phyloP scores from a whole-genome alignment of 2,797 vertebrate genomes.

The Jordanella pulchra region DNA sequence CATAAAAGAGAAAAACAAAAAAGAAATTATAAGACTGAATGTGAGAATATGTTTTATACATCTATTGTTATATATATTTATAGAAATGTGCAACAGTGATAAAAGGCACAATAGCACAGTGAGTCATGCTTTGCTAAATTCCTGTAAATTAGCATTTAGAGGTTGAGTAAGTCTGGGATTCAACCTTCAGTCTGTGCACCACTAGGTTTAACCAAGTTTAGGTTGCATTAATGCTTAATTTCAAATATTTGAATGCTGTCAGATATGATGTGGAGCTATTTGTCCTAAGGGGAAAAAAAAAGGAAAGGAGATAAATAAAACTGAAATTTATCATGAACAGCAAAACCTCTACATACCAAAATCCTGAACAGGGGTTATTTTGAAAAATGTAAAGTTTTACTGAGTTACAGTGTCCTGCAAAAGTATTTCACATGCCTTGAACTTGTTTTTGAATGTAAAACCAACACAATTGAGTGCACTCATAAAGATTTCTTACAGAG shows the following conservation, averaged over 20 bases:
- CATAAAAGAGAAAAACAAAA: conserved; percentile 50
- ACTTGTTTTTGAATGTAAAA: neutral
- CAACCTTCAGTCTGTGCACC: conserved; percentile 42
- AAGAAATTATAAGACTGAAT: conserved; percentile 64
- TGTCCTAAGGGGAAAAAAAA: conserved; percentile 30
- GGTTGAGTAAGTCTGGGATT: conserved; percentile 46
- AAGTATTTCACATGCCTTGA: neutral
- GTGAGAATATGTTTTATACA: conserved; percentile 57
- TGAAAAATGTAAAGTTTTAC: neutral
- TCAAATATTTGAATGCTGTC: conserved; percentile 19
- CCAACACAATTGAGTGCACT: neutral
- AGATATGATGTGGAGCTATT: conserved; percentile 27
- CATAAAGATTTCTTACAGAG: neutral
- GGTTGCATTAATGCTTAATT: conserved; percentile 33
- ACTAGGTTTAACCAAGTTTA: conserved; percentile 28
- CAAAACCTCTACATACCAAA: too few species aligned
- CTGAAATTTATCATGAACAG: neutral
- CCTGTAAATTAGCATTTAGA: conserved; percentile 61
- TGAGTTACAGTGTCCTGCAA: neutral
- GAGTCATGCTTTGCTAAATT: conserved; percentile 74
- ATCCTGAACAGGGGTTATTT: neutral
- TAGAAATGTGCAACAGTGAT: conserved; percentile 76
- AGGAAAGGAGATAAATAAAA: conserved; percentile 2
- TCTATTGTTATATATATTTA: conserved; percentile 4
- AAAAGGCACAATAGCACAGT: conserved; percentile 83